Evolutionary conservation across 2,113 vertebrate genomes (phyloP).

Genomic region (Zosterops hypoxanthus): DNA sequence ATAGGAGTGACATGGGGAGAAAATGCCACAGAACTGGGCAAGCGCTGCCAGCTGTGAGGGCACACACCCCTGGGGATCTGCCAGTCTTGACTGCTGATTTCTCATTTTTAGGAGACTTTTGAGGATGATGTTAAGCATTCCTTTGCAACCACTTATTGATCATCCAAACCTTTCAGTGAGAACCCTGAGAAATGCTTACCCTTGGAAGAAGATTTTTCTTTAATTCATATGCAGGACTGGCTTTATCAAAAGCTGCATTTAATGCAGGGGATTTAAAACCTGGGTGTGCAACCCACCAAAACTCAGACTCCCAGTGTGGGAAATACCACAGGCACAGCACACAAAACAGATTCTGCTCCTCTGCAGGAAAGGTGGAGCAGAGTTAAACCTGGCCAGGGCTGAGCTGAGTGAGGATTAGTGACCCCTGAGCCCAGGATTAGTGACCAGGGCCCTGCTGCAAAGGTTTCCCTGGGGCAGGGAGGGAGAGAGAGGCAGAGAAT

Average conservation of each 20-base stretch:
- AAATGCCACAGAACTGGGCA: background rate
- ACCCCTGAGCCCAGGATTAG: background rate
- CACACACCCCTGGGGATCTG: background rate
- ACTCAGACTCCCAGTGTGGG: background rate
- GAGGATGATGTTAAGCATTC: background rate
- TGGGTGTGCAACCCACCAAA: accelerated
- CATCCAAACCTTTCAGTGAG: background rate
- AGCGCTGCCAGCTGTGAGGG: background rate
- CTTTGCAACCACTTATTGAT: background rate
- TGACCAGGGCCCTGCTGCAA: background rate
- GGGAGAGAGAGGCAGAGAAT: background rate
- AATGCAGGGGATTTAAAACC: background rate
- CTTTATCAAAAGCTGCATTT: background rate
- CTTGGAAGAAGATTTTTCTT: background rate
- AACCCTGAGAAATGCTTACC: background rate
- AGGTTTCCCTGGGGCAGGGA: background rate
- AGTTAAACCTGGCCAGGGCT: background rate
- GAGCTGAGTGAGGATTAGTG: background rate
- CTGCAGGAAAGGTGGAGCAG: background rate
- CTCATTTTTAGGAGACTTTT: background rate
- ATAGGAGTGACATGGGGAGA: background rate
- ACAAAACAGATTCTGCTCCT: background rate
- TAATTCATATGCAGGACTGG: background rate
- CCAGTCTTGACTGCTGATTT: background rate
- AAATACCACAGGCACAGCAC: background rate